Conservation (phyloP, 2,797 vertebrate genomes). For the Babyrousa celebensis region DNA sequence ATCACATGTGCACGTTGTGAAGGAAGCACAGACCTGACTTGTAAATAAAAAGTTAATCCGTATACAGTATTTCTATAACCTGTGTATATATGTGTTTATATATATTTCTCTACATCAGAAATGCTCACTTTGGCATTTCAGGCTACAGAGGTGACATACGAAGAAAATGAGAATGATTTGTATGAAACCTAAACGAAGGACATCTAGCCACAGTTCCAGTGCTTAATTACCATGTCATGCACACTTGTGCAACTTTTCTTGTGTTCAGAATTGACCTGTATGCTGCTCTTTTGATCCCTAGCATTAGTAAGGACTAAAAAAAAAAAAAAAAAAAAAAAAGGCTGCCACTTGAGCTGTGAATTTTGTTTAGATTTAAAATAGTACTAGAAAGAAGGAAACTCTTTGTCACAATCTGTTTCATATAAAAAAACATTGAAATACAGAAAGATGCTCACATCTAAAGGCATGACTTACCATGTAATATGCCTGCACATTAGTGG, state of each 20-base stretch:
- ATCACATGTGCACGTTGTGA: not conserved
- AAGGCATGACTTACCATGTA: not conserved
- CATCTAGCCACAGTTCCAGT: not conserved
- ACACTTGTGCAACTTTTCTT: not conserved
- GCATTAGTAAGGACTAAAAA: not conserved
- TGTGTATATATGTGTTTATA: not conserved
- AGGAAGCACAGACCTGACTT: not conserved
- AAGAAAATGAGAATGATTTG: constrained; percentile 41
- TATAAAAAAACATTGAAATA: constrained; percentile 49
- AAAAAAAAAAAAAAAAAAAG: not conserved
- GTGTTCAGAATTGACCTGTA: not conserved
- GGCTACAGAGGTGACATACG: not conserved
- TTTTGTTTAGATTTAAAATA: constrained; percentile 54
- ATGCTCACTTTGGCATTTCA: not conserved
- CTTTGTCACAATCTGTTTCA: constrained; percentile 5
- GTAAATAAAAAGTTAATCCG: not conserved
- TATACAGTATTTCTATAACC: not conserved
- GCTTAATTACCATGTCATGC: not conserved
- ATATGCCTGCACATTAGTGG: not conserved
- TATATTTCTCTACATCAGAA: not conserved
- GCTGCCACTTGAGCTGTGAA: not conserved
- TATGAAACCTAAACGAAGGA: constrained; percentile 9
- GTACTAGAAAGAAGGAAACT: constrained; percentile 16
- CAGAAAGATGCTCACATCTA: constrained; percentile 13
- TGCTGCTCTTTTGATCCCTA: not conserved